phyloP scores from a whole-genome alignment of 1,140 invertebrate genomes.

The Magallana angulata region DNA sequence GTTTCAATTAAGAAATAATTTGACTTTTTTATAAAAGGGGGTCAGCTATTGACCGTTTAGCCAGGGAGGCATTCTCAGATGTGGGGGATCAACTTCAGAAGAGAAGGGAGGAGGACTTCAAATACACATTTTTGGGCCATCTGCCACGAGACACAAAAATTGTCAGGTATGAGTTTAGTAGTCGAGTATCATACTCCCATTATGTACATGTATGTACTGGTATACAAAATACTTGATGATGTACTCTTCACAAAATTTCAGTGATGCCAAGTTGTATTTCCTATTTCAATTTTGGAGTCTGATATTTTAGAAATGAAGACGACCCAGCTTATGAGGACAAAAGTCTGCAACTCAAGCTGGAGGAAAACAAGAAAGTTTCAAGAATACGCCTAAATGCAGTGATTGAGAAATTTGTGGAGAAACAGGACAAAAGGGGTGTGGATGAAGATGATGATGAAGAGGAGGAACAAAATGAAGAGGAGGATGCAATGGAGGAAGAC shows the following conservation, averaged over 20 bases:
- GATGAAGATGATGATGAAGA: constrained; percentile 50
- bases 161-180: background rate
- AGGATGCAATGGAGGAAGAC: constrained; percentile 57
- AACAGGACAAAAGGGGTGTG: constrained; percentile 34
- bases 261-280: no score
- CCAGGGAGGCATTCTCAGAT: constrained; percentile 76
- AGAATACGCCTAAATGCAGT: constrained; percentile 73
- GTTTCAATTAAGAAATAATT: no score
- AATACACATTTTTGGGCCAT: constrained; percentile 69
- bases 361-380: constrained; percentile 67
- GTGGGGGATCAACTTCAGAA: constrained; percentile 76
- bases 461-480: constrained; percentile 39
- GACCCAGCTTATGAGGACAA: constrained; percentile 73
- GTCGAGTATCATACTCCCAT: no score
- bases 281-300: no score
- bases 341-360: constrained; percentile 70
- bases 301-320: constrained; percentile 55
- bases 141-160: background rate
- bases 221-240: no score
- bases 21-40: constrained; percentile 46
- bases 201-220: no score
- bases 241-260: no score
- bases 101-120: constrained; percentile 74
- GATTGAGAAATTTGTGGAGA: constrained; percentile 32
- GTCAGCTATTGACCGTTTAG: constrained; percentile 65